A percentile compares a stretch with the other conserved stretches of the same genome.
These are phyloP conservation scores for Trissonchulus sp. DNA, from an alignment of 2,888 invertebrate species.

Conservation along the genomic window DNA sequence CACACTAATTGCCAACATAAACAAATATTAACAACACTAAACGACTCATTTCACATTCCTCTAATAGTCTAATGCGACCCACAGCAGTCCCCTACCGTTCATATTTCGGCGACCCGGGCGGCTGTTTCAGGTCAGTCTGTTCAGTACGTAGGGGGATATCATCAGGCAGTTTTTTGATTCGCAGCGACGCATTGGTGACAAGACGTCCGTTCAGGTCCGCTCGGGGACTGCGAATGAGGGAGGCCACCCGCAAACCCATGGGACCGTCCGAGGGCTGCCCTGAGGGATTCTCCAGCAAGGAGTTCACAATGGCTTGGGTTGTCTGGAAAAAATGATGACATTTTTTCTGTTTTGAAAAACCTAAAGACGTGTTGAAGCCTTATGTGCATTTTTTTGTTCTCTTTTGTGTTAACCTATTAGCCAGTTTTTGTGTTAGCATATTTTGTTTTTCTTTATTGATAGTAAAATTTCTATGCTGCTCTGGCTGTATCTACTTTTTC, in stretches of 20 bases:
- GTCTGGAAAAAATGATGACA: slow-evolving; percentile 49
- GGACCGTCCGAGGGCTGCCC: slow-evolving; percentile 73
- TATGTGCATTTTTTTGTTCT: no score
- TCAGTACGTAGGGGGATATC: slow-evolving; percentile 41
- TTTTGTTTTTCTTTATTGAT: no score
- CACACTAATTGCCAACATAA: no score
- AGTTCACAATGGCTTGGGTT: slow-evolving; percentile 65
- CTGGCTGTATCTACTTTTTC: no score
- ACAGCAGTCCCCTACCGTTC: no score
- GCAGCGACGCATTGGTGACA: slow-evolving; percentile 96
- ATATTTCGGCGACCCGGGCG: background rate
- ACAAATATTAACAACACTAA: no score
- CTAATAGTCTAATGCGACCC: no score
- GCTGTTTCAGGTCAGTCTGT: background rate
- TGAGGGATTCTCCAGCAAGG: slow-evolving; percentile 71
- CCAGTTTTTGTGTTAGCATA: no score
- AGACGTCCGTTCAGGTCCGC: slow-evolving; percentile 56
- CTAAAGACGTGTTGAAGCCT: slow-evolving; percentile 15
- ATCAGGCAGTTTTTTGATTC: slow-evolving; percentile 92
- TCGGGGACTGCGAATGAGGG: background rate
- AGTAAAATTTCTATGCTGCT: no score
- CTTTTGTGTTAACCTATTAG: no score
- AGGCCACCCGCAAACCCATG: slow-evolving; percentile 65
- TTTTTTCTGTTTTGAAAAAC: slow-evolving; percentile 16
- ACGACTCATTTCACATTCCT: no score